These are phyloP conservation scores for Fragum whitleyi DNA, from an alignment of 2,888 invertebrate genomes.

Conservation along the genomic window DNA sequence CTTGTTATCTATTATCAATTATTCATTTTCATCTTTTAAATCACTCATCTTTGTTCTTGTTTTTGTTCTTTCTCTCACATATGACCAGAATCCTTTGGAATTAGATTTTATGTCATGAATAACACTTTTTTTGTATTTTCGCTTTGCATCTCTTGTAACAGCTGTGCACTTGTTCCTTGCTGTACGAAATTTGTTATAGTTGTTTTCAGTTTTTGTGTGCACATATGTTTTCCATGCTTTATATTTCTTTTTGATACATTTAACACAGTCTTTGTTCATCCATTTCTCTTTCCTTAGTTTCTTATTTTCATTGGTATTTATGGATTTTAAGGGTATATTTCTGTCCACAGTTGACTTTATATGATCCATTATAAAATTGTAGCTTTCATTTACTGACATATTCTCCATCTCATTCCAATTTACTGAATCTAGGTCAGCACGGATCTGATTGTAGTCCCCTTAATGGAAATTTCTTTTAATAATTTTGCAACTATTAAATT, in stretches of 20 bases:
- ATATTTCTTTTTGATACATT: no score
- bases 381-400: background rate
- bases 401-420: slow-evolving; percentile 1
- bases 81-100: no score
- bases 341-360: background rate
- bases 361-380: background rate
- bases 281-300: no score
- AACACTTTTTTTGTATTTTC: no score
- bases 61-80: no score
- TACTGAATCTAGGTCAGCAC: background rate
- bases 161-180: no score
- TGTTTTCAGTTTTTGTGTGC: background rate
- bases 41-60: no score
- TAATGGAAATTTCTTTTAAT: slow-evolving; percentile 19
- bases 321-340: slow-evolving; percentile 5
- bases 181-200: background rate
- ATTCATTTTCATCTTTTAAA: background rate
- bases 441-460: slow-evolving; percentile 12
- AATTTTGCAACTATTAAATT: background rate
- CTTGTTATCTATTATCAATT: background rate
- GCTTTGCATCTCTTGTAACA: no score
- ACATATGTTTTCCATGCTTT: background rate
- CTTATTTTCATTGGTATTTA: background rate
- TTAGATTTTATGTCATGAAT: no score
- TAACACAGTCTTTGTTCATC: no score